Evolutionary conservation across 23 tunicate species (phyloP), one percentile per base, ranked within the genome.

Genomic region (Trididemnum miniatum): DNA sequence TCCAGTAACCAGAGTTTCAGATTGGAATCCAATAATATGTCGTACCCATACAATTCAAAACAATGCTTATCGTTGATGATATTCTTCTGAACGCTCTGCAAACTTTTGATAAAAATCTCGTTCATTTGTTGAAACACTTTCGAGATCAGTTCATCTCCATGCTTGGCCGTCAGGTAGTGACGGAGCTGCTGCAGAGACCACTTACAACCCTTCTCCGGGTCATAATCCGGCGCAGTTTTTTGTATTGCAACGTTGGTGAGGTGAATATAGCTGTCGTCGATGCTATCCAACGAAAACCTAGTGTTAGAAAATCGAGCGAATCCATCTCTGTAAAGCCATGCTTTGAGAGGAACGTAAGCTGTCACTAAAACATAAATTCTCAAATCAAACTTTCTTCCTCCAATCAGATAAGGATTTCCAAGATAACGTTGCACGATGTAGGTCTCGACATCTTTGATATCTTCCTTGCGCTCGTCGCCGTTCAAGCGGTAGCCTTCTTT

Each of bases 21-120:
- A 37, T 86, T 78, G 38, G 87, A 82, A 64, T 95, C 99, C 51
- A 95, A 82, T 22, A 95, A 66, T 31, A 95, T 89, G 60, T 95
- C 99, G 62, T 95, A 95, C 4, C 99, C 99, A 72, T 95, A 95
- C 34, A 95, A 73, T 39, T 95, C 99, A 51, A 95, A 95, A 52
- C 99, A 95, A 51, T 95, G 99, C 82, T 95, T 95, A 78, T 95
- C 99, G 57, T 95, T 95, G 82, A 95, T 95, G 1, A 95, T 89
- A 50, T 37, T 89, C 62, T 95, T 89, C 51, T 95, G 99, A 1
- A 95, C 99, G 71, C 95, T 89, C 39, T 89, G 99, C 44, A 95
- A 78, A 65, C 89, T 92, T 83, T 92, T 92, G 23, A 92, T 81
- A 77, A 92, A 92, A 2, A 92, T 92, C 38, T 92, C 97, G 51